Conservation (phyloP, 37 sponge, comb jelly and placozoan species). For the Cladorhizidae sp. region DNA sequence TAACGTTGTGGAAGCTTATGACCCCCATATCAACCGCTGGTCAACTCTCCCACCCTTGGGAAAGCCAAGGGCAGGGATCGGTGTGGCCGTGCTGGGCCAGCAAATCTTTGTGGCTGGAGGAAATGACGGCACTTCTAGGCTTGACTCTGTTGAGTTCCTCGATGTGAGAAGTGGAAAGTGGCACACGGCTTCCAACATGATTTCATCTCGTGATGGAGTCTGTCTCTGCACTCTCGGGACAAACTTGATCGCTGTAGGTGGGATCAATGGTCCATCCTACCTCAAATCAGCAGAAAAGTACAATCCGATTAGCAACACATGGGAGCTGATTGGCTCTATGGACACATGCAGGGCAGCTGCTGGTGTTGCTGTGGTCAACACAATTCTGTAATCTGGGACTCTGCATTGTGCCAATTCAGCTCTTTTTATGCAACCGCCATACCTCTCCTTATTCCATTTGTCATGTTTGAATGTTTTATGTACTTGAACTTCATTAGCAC, state of each 20-base stretch:
- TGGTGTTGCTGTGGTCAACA: slow-evolving; percentile 68
- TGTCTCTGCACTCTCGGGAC: slow-evolving; percentile 78
- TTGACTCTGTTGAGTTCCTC: slow-evolving; percentile 92
- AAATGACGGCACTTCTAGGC: slow-evolving; percentile 89
- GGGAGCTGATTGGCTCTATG: slow-evolving; percentile 86
- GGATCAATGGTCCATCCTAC: slow-evolving; percentile 95
- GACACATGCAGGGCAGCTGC: slow-evolving; percentile 93
- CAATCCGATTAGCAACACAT: slow-evolving; percentile 76
- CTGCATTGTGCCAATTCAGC: too few relatives aligned
- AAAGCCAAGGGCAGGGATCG: slow-evolving; percentile 90
- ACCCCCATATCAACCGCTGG: slow-evolving; percentile 96
- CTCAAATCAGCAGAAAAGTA: slow-evolving; percentile 83
- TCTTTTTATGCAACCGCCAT: too few relatives aligned
- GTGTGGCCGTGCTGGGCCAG: slow-evolving; percentile 79
- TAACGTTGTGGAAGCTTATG: slow-evolving; percentile 89
- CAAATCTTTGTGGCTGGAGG: slow-evolving; percentile 94
- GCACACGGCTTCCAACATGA: slow-evolving; percentile 79
- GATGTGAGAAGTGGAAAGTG: slow-evolving; percentile 83
- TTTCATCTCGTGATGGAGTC: slow-evolving; percentile 86
- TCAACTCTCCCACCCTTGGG: slow-evolving; percentile 72
- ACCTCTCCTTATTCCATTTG: too few relatives aligned
- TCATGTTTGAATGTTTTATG: too few relatives aligned
- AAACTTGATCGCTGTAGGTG: slow-evolving; percentile 83
- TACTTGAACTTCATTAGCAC: too few relatives aligned
- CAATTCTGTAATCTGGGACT: background rate